A percentile compares a stretch with the other conserved stretches of the same genome.
Conservation (phyloP, 2,113 vertebrate genomes). For the Python bivittatus region DNA sequence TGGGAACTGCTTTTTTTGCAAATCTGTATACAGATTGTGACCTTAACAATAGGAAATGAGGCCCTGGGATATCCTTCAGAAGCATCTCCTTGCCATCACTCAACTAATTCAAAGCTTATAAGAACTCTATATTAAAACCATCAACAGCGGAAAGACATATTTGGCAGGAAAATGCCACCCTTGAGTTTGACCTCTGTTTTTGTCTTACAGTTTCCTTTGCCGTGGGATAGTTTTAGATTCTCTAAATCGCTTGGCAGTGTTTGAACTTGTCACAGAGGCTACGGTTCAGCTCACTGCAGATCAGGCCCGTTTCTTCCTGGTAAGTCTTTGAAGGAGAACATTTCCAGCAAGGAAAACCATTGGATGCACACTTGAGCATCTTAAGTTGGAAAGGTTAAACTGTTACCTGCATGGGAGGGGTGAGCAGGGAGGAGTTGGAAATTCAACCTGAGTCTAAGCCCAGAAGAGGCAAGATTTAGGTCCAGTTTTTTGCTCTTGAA, state of each 20-base stretch:
- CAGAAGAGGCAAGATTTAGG: neutral
- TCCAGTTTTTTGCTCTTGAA: neutral
- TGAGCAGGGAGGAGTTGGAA: neutral
- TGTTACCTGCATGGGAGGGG: neutral
- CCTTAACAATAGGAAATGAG: constrained; percentile 43
- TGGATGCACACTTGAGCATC: neutral
- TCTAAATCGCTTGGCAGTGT: constrained; percentile 75
- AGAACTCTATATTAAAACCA: constrained; percentile 37
- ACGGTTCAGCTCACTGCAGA: constrained; percentile 82
- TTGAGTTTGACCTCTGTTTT: constrained; percentile 20
- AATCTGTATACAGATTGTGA: constrained; percentile 8
- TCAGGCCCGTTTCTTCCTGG: constrained; percentile 86
- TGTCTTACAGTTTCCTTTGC: constrained; percentile 85
- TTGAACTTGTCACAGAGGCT: constrained; percentile 77
- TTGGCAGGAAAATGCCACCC: constrained; percentile 42
- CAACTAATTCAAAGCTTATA: constrained; percentile 38
- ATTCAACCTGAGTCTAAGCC: neutral
- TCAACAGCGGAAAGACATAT: constrained; percentile 6
- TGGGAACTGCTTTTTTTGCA: neutral
- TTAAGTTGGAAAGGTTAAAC: neutral
- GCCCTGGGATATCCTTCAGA: constrained; percentile 52
- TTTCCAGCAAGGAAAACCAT: neutral
- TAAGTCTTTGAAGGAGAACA: constrained; percentile 58
- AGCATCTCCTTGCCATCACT: neutral
- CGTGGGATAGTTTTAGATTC: constrained; percentile 81